Base-by-base conservation (phyloP, 2,888 invertebrate species). In the Pantelozetes paolii region DNA sequence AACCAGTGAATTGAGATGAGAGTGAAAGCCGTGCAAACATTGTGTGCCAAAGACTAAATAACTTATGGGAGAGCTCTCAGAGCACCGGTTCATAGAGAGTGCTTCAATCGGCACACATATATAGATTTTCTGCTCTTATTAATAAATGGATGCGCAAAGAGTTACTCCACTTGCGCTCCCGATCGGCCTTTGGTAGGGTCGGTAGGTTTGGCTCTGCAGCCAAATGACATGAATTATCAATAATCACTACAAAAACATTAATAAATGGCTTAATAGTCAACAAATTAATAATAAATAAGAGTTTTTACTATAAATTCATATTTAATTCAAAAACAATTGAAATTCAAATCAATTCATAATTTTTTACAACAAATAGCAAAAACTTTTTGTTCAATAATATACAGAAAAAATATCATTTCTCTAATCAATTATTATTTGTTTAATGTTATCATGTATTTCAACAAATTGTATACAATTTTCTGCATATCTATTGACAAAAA, bases 1-100 rank as follows among this genome's bases (percentile, higher is more conserved):
- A 59, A 59, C 59, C 30, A 59, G 20, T 26, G 30, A 30, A 59
- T 28, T 3, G 59, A 26, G 59, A 59, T 59, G 59, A 59, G 59
- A 59, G 59, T 13, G 30, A 59, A 32, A 59, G 59, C 57, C 8
- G 15, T 30, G 59, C 59, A 32, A 59, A 59, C 30, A 59, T 59
- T 59, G 59, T 59, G 28, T 59, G 18, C 26, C 18, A 45, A 57
- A 1, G 30, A 32, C 28, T 30, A 30, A 59, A 59, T 59, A 59
- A 59, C 59, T 59, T 59, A 59, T 59, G 59, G 59, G 28, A 59
- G 59, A 59, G 59, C 36, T 8, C 36, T 8, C 6, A 9, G 36
- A 36, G 36, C 36, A 36, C 6, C 5, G 36, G 36, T 9, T 8
- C 36, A 36, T 3, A 59, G 59, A 59, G 59, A 20, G 54, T 20